Percentiles rank a stretch among this genome's conserved stretches.
Evolutionary conservation across 2,113 vertebrate genomes (phyloP).

Genomic region (Thamnophis sirtalis): DNA sequence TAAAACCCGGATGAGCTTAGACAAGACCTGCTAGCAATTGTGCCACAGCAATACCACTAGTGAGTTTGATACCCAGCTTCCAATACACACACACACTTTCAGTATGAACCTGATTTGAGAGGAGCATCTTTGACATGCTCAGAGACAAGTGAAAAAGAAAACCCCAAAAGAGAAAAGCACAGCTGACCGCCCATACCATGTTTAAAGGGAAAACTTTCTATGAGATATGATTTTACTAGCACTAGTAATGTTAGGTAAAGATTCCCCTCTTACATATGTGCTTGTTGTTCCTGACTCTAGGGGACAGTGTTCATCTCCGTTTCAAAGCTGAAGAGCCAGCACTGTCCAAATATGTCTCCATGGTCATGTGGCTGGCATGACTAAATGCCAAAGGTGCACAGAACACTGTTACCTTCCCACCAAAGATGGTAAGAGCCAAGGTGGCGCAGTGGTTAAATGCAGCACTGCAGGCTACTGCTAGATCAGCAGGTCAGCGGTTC

Average conservation of each 20-base stretch:
- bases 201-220: not conserved
- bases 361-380: too few species aligned
- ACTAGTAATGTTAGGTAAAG: not conserved
- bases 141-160: not conserved
- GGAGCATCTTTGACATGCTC: not conserved
- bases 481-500: too few species aligned
- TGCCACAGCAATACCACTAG: not conserved
- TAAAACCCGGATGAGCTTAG: not conserved
- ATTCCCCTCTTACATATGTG: too few species aligned
- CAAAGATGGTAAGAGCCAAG: too few species aligned
- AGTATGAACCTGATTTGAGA: not conserved
- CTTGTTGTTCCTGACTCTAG: too few species aligned
- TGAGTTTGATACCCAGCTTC: not conserved
- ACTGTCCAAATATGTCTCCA: too few species aligned
- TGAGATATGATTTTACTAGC: not conserved
- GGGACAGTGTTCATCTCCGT: too few species aligned
- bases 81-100: not conserved
- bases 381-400: too few species aligned
- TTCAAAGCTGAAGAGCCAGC: too few species aligned
- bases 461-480: too few species aligned
- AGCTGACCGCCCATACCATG: not conserved
- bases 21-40: not conserved
- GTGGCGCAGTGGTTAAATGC: too few species aligned
- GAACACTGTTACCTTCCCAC: too few species aligned
- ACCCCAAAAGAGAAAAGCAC: not conserved